Evolutionary conservation across 1,140 invertebrate genomes (phyloP).

Genomic region (Drosophila insularis): DNA sequence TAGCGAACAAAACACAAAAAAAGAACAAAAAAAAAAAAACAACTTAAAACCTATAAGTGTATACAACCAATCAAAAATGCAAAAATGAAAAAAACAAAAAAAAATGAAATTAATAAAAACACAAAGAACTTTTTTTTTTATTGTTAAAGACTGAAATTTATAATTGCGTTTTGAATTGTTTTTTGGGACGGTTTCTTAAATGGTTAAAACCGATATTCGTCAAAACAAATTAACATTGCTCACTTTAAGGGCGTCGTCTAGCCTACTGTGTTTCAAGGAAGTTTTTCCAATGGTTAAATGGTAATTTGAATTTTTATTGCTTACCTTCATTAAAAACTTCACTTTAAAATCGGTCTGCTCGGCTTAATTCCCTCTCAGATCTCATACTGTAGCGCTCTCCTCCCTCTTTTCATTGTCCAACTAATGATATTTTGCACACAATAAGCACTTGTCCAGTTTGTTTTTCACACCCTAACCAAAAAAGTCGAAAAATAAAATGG

Average conservation of each 20-base stretch:
- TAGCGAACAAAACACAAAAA: conserved; percentile 41
- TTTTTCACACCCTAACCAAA: conserved; percentile 15
- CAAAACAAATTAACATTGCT: neutral
- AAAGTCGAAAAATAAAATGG: neutral
- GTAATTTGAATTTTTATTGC: conserved; percentile 2
- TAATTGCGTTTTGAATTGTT: conserved; percentile 13
- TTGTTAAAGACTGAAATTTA: conserved; percentile 74
- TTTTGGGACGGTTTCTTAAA: neutral
- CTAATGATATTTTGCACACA: conserved; percentile 41
- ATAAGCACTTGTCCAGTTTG: conserved; percentile 42
- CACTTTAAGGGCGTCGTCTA: neutral
- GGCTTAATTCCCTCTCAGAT: no score
- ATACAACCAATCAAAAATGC: conserved; percentile 46
- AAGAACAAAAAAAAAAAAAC: conserved; percentile 12
- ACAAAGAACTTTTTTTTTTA: conserved; percentile 77
- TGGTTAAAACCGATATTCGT: no score
- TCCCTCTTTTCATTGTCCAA: conserved; percentile 13
- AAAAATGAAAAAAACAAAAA: conserved; percentile 25
- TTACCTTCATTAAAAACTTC: conserved; percentile 10
- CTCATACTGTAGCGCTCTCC: no score
- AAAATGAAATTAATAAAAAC: conserved; percentile 50
- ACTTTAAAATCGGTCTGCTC: conserved; percentile 10
- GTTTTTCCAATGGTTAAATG: neutral
- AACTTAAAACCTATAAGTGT: conserved; percentile 66
- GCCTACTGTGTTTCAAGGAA: no score